These are phyloP conservation scores for Opisthocomus hoazin DNA, from an alignment of 2,113 vertebrate species.

Conservation along the genomic window DNA sequence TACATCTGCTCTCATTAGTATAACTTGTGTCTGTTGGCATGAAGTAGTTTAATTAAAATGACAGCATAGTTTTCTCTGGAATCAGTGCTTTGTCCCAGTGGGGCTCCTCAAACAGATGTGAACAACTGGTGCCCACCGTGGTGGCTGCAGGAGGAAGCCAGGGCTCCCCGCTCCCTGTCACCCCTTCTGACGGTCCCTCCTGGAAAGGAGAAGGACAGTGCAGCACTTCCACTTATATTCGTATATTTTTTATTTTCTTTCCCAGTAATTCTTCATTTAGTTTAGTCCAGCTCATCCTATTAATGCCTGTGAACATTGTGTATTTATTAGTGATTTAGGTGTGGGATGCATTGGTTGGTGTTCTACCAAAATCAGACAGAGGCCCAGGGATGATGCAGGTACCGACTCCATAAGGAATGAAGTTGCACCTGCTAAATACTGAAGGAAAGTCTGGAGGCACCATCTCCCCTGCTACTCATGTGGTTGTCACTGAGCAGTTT, in stretches of 20 bases:
- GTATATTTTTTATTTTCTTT: background rate
- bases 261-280: background rate
- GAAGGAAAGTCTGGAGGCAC: background rate
- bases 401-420: background rate
- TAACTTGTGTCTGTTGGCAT: conserved; percentile 52
- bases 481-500: background rate
- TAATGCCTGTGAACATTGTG: fast-evolving
- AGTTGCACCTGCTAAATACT: background rate
- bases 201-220: background rate
- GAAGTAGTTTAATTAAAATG: conserved; percentile 30
- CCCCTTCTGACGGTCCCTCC: background rate
- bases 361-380: background rate
- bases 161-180: background rate
- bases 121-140: background rate
- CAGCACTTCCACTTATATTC: background rate
- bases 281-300: background rate
- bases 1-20: conserved; percentile 60
- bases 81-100: background rate
- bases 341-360: background rate
- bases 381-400: background rate
- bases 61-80: background rate
- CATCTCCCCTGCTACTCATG: background rate
- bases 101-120: background rate
- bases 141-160: background rate
- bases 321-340: background rate